Percentiles rank a stretch among this genome's conserved stretches.
Evolutionary conservation across 2,113 vertebrate species (phyloP).

Genomic region (Cavia porcellus): DNA sequence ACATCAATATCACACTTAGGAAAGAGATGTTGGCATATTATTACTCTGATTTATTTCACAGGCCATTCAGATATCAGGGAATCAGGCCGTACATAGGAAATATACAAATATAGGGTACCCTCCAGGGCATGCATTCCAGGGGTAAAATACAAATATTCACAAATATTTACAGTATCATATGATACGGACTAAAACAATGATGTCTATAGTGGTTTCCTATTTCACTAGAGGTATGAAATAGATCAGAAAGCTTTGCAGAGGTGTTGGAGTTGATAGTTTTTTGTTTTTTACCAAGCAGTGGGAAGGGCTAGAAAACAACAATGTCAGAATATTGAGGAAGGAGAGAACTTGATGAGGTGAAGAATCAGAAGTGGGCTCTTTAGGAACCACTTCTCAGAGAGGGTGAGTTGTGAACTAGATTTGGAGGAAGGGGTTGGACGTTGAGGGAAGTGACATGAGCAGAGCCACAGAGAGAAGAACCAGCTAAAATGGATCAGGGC

Average conservation of each 20-base stretch:
- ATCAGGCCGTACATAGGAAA: neutral
- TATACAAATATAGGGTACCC: neutral
- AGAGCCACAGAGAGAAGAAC: neutral
- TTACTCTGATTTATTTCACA: neutral
- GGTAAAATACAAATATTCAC: neutral
- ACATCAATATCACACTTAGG: neutral
- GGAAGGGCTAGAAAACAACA: neutral
- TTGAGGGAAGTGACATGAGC: neutral
- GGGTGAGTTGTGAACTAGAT: neutral
- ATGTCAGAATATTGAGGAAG: neutral
- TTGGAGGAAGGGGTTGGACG: neutral
- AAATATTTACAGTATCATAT: neutral
- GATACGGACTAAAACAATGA: neutral
- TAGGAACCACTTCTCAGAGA: neutral
- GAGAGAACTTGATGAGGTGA: fast-evolving
- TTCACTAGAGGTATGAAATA: neutral
- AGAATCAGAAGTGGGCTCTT: neutral
- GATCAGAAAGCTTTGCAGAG: neutral
- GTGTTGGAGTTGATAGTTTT: neutral
- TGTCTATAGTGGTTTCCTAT: neutral
- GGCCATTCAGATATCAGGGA: neutral
- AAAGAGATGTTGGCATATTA: neutral
- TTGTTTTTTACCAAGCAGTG: neutral
- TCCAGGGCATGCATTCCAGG: neutral
- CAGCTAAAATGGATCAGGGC: neutral